phyloP scores from a whole-genome alignment of 2,797 vertebrate genomes.

The Leuciscus waleckii region DNA sequence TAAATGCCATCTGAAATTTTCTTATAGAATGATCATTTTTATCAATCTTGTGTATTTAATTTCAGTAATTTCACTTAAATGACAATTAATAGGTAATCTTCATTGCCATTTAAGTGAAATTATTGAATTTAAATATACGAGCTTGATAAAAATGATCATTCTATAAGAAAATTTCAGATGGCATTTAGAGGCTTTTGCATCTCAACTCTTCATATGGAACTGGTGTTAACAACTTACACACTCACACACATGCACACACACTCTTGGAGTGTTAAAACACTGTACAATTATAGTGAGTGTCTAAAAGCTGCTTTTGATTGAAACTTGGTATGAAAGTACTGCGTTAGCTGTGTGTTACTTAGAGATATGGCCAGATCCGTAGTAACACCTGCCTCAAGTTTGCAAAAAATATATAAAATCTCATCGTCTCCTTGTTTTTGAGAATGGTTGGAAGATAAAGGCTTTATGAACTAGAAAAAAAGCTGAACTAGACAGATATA shows the following conservation, averaged over 20 bases:
- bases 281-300: not conserved
- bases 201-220: no score
- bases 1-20: no score
- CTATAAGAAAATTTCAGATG: no score
- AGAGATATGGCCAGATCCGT: slow-evolving; percentile 1
- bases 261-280: not conserved
- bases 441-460: not conserved
- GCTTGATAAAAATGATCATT: no score
- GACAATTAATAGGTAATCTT: no score
- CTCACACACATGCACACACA: not conserved
- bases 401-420: not conserved
- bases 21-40: no score
- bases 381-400: not conserved
- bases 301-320: not conserved
- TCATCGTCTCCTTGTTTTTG: not conserved
- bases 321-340: not conserved
- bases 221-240: not conserved
- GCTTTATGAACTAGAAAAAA: not conserved
- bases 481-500: not conserved
- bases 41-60: no score
- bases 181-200: no score
- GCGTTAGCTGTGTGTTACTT: not conserved
- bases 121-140: no score
- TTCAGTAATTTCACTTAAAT: no score
- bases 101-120: no score